These are phyloP conservation scores for Serranus cabrilla DNA, from an alignment of 2,797 vertebrate genomes.

Conservation along the genomic window DNA sequence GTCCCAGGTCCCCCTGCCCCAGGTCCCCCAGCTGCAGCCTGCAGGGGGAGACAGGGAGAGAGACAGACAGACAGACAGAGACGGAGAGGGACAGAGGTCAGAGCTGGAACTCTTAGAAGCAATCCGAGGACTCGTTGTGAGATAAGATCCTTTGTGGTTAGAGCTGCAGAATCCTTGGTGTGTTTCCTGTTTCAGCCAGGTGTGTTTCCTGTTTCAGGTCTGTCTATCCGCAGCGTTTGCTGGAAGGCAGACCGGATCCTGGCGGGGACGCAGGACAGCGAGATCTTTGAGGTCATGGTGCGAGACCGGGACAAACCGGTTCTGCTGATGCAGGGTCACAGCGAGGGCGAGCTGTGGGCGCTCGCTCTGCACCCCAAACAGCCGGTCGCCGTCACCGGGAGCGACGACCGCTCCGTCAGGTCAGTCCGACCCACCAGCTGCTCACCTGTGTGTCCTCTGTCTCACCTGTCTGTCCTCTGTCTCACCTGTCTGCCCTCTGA, in stretches of 20 bases:
- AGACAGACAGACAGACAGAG: no score
- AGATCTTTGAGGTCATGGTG: conserved; percentile 98
- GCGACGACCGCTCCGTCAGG: conserved; percentile 95
- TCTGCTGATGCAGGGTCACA: conserved; percentile 96
- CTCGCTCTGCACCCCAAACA: conserved; percentile 96
- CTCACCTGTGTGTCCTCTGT: conserved; percentile 12
- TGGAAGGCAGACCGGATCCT: conserved; percentile 96
- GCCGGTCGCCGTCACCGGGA: conserved; percentile 93
- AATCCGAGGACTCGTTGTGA: no score
- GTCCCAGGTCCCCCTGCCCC: no score
- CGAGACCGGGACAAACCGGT: conserved; percentile 95
- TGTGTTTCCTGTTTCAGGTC: conserved; percentile 80
- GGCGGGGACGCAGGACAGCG: conserved; percentile 96
- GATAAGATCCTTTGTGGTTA: no score
- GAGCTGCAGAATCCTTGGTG: no score
- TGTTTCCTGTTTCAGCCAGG: not conserved
- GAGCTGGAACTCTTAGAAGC: no score
- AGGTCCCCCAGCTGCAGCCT: no score
- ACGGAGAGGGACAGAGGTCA: no score
- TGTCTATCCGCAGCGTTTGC: conserved; percentile 96
- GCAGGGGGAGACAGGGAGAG: no score
- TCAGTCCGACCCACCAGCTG: conserved; percentile 61
- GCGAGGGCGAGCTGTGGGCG: conserved; percentile 97
- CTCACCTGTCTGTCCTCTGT: conserved; percentile 22
- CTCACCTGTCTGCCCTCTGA: no score